These are phyloP conservation scores for Lichenostomus cassidix DNA, from an alignment of 2,113 vertebrate genomes.

Conservation along the genomic window DNA sequence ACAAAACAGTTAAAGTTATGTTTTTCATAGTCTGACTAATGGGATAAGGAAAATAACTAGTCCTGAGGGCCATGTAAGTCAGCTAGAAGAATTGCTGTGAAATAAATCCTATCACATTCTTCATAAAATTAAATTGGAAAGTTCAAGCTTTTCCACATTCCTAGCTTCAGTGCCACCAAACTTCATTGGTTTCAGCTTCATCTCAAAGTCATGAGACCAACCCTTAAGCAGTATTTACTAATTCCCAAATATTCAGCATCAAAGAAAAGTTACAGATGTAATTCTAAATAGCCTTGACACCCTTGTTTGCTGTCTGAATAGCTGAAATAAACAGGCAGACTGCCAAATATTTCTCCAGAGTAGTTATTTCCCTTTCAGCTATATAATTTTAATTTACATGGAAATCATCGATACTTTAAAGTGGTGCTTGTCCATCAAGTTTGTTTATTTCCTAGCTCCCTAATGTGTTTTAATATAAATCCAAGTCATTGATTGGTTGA, in stretches of 20 bases:
- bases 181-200: not conserved
- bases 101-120: not conserved
- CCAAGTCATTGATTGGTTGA: conserved; percentile 16
- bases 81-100: not conserved
- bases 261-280: conserved; percentile 64
- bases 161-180: not conserved
- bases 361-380: conserved; percentile 49
- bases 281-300: conserved; percentile 55
- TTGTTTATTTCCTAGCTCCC: conserved; percentile 47
- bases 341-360: conserved; percentile 54
- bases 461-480: conserved; percentile 21
- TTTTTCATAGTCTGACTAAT: not conserved
- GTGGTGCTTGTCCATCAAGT: conserved; percentile 50
- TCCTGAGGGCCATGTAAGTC: not conserved
- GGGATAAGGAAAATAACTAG: not conserved
- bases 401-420: conserved; percentile 63
- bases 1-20: not conserved
- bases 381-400: conserved; percentile 67
- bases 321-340: conserved; percentile 53
- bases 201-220: not conserved
- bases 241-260: conserved; percentile 17
- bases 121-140: not conserved
- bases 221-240: conserved; percentile 24
- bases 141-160: not conserved
- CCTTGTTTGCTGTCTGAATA: conserved; percentile 45